Base-by-base conservation (phyloP, 2,113 vertebrate species). In the Paratilapia polleni region DNA sequence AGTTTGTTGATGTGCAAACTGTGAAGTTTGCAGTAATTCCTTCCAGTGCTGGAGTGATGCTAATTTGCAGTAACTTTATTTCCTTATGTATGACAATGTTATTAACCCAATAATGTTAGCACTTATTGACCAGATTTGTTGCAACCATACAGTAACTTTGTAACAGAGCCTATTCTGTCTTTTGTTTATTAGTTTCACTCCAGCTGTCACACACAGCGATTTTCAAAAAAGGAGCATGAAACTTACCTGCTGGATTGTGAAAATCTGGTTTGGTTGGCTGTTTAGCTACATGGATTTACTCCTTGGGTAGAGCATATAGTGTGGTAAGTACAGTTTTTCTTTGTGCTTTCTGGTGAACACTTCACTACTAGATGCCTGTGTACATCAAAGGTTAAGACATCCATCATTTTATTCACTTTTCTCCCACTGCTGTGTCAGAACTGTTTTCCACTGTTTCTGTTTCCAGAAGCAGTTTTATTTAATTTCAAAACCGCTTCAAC, bases 211-310 rank as follows among this genome's bases (percentile, higher is more conserved):
- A 4, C 4, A 47, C 64, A 68, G 14, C 3, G 2, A 68, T 19
- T 66, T n/a, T 24, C 36, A 66, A 24, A 66, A 38, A 43, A 66
- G n/a, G 41, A 43, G 3, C 15, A 49, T 12, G 41, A 0, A 26
- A 26, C 0, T 68, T 49, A 0, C 22, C 2, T 28, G 5, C 14
- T 70, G 49, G 17, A 6, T 52, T 19, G 15, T 52, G 17, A 8
- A 52, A 17, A 19, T 52, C 49, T 52, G 15, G 41, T 70, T 49
- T 70, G 8, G 2, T 70, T 49, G 26, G 28, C 26, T 49, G 41
- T 70, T 70, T 47, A 43, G 43, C 38, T 17, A 19, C 64, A 12
- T 49, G 64, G 17, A 70, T 70, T 28, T 49, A 28, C 24, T 28
- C 24, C 17, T 49, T 49, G 9, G 28, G 24, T 70, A 17, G 24